phyloP scores from a whole-genome alignment of 2,113 vertebrate genomes.

The Rhea pennata region DNA sequence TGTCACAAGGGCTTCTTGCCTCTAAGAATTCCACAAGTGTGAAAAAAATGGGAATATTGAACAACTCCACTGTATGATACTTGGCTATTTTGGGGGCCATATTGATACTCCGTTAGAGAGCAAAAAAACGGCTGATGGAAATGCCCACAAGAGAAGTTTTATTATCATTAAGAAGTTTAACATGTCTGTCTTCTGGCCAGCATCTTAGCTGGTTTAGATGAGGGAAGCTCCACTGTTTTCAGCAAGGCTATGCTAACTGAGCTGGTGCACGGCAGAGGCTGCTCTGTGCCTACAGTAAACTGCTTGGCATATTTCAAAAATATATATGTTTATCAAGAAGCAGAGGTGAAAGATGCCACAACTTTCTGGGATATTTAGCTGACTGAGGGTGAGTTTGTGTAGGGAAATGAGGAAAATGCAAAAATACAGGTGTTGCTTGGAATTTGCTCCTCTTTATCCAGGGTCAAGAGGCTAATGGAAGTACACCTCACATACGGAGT shows the following conservation, averaged over 20 bases:
- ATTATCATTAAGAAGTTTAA: background rate
- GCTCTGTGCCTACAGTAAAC: background rate
- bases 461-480: conserved; percentile 40
- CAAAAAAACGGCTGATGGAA: background rate
- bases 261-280: fast-evolving
- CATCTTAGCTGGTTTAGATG: background rate
- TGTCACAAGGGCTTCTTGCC: background rate
- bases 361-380: background rate
- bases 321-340: background rate
- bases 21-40: too few species aligned
- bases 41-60: background rate
- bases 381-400: background rate
- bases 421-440: conserved; percentile 37
- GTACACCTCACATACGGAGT: background rate
- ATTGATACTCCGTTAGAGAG: background rate
- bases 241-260: background rate
- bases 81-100: fast-evolving
- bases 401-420: conserved; percentile 55
- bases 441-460: conserved; percentile 43
- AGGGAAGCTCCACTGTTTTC: background rate
- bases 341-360: background rate
- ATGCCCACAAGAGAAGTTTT: background rate
- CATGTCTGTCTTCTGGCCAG: background rate
- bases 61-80: background rate
- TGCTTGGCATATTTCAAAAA: background rate